Conservation (phyloP, 2,888 invertebrate genomes). For the Tipula helvola region DNA sequence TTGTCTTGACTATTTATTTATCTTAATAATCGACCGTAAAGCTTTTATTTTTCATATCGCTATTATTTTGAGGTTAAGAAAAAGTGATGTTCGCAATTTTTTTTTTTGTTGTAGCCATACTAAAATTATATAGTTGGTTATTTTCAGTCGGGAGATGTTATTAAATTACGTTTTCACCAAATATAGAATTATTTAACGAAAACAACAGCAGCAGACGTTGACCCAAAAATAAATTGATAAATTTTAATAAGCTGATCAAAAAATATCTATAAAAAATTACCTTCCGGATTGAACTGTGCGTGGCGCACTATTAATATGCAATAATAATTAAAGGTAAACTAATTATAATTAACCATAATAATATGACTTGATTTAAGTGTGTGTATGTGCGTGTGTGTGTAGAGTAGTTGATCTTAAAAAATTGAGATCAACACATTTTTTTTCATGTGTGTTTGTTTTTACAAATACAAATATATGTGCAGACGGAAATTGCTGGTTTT, state of each 20-base stretch:
- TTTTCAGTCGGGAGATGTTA: background rate
- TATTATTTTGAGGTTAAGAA: background rate
- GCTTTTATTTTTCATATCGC: background rate
- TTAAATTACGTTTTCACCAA: background rate
- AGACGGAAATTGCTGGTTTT: background rate
- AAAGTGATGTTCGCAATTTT: background rate
- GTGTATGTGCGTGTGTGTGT: background rate
- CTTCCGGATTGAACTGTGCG: background rate
- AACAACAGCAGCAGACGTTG: background rate
- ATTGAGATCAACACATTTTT: background rate
- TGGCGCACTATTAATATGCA: background rate
- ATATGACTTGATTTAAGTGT: background rate
- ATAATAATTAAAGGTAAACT: background rate
- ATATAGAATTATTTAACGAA: background rate
- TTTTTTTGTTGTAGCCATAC: too few species aligned
- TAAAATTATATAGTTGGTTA: background rate
- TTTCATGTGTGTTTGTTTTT: background rate
- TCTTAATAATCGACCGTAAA: background rate
- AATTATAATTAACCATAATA: slow-evolving; percentile 4
- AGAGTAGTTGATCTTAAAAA: background rate
- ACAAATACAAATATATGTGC: background rate
- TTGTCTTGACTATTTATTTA: background rate
- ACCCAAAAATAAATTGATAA: background rate
- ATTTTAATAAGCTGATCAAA: too few species aligned
- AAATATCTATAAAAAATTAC: background rate